phyloP scores from a whole-genome alignment of 1,140 invertebrate species.

The Riptortus pedestris region DNA sequence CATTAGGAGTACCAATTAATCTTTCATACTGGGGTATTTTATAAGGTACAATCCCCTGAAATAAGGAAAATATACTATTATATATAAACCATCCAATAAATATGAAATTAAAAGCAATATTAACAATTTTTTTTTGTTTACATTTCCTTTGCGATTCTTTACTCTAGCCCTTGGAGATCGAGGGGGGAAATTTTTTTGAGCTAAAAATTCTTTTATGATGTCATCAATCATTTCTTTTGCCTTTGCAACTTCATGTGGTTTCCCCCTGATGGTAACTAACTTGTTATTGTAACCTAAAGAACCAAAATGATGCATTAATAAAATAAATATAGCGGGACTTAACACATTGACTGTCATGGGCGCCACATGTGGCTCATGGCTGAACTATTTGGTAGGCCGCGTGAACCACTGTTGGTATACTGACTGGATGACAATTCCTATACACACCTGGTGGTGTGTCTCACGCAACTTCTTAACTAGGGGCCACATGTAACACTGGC shows the following conservation, averaged over 20 bases:
- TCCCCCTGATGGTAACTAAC: slow-evolving; percentile 46
- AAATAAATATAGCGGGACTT: too few species aligned
- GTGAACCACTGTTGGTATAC: too few species aligned
- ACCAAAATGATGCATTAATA: too few species aligned
- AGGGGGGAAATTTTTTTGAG: slow-evolving; percentile 39
- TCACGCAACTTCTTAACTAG: too few species aligned
- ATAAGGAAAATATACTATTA: not conserved
- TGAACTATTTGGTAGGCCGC: too few species aligned
- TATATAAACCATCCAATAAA: not conserved
- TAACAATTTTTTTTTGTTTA: not conserved
- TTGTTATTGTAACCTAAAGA: slow-evolving; percentile 2
- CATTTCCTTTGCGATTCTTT: slow-evolving; percentile 5
- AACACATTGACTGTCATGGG: too few species aligned
- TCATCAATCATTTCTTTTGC: slow-evolving; percentile 50
- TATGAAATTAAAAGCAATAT: not conserved
- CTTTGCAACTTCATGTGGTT: slow-evolving; percentile 45
- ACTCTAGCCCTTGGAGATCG: slow-evolving; percentile 41
- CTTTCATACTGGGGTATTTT: slow-evolving; percentile 23
- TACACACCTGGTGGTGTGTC: too few species aligned
- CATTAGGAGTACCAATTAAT: slow-evolving; percentile 30
- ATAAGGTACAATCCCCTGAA: not conserved
- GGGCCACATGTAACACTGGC: too few species aligned
- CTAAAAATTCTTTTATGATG: slow-evolving; percentile 45
- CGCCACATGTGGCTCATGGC: too few species aligned
- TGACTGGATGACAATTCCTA: too few species aligned